Base-by-base conservation (phyloP, 92 coral and sea anemone genomes). In the Virgularia gustaviana region DNA sequence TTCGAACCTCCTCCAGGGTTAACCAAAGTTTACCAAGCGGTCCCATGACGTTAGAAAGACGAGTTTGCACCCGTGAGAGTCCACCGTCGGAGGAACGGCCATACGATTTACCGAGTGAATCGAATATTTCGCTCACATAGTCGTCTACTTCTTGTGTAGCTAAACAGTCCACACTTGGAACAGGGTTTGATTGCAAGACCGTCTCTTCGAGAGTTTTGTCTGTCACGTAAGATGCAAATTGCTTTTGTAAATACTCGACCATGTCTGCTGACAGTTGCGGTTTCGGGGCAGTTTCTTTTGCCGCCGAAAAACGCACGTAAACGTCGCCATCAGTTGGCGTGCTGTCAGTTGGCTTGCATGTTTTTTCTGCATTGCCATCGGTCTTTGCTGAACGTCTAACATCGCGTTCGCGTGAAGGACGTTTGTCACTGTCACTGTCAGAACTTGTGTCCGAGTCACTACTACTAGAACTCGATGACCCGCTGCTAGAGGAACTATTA, bases 11-110 rank as follows among this genome's bases (percentile, higher is more conserved):
- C 31, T 68, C 83, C 10, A 78, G 59, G 43, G 28, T 78, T 13
- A 68, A 39, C 78, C 68, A 78, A 22, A 78, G 10, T 20, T 62
- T 70, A 19, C 83, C 83, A 15, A 77, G 56, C 28, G 83, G 71
- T 18, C 83, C 83, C 83, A 78, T 78, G 2, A 78, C 78, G 37
- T 78, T 70, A 25, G 11, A 24, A 28, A 78, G 19, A 2, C 78
- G 78, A 10, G 83, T 15, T n/a, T 78, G 78, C 0, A 60, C 5
- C 35, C 59, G 67, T 11, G 83, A 33, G 19, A 70, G 29, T 4
- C 8, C 16, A 44, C 43, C 28, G 68, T 78, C 83, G 22, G 42
- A 29, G 38, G 56, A 60, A 11, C 66, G 66, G 61, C 68, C 68
- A 44, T 51, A 51, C 9, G 78, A 39, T 45, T 68, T 70, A 12